Conservation (phyloP, 1,140 invertebrate species). For the Lerema accius region DNA sequence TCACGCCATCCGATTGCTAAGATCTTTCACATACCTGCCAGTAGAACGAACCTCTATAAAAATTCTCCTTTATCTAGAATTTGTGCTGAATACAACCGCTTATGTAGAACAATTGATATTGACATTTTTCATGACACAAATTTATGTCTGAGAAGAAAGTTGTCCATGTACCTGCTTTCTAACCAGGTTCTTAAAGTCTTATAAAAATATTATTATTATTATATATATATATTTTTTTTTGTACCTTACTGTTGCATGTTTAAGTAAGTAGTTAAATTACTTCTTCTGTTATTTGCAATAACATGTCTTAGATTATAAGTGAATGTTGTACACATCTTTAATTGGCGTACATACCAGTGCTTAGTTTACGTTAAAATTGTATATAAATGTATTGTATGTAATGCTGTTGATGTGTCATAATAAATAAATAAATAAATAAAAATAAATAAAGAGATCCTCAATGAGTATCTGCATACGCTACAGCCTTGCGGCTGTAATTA, state of each 20-base stretch:
- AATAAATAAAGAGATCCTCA: too few relatives aligned
- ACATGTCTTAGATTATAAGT: not conserved
- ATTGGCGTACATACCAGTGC: not conserved
- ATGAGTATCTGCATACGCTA: too few relatives aligned
- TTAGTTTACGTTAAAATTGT: not conserved
- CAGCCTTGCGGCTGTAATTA: too few relatives aligned
- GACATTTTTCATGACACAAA: too few relatives aligned
- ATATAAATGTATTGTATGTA: not conserved
- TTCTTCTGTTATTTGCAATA: too few relatives aligned
- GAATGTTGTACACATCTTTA: not conserved
- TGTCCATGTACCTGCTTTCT: not conserved
- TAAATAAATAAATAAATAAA: too few relatives aligned
- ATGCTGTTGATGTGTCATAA: not conserved
- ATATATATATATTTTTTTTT: not conserved
- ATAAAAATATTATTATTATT: not conserved
- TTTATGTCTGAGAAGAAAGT: not conserved
- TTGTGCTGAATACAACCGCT: too few relatives aligned
- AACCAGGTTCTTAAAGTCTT: not conserved
- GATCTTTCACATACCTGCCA: not conserved
- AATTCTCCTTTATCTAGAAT: not conserved
- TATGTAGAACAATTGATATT: too few relatives aligned
- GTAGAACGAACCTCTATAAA: constrained; percentile 3
- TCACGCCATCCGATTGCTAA: constrained; percentile 17
- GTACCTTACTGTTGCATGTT: too few relatives aligned
- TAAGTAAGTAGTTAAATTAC: too few relatives aligned